Evolutionary conservation across 1,140 invertebrate species (phyloP), one percentile per base, ranked within the genome.

Genomic region (Reticulitermes speratus): DNA sequence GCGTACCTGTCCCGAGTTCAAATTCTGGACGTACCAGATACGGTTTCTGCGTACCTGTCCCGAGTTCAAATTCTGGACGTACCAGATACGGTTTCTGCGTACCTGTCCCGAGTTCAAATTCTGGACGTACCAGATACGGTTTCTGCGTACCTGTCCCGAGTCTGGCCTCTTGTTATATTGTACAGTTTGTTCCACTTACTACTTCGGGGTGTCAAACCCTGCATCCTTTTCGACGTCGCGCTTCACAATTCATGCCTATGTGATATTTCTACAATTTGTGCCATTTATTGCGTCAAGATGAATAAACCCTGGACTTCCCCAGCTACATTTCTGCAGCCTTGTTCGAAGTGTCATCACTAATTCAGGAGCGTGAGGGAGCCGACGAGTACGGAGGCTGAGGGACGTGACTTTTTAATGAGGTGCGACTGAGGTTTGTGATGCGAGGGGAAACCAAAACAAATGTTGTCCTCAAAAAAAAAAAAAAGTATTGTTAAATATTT

Each of bases 371-470:
- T 6, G 25, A 30, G 25, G 65, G 25, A 30, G 65, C 0, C 65
- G n/a, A n/a, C 65, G n/a, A 30, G n/a, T 9, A 75, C n/a, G 6
- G 65, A 75, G 65, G 65, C 25, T 11, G 65, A 21, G 65, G 65
- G 65, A 25, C 14, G 2, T 75, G 65, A 75, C 65, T 75, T 75
- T 75, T 75, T 75, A 75, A 75, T 75, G 65, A 75, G 65, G 25
- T 75, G 9, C n/a, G 65, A 25, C 65, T 75, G 65, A 75, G 65
- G 65, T 75, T 75, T 75, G 65, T 75, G 65, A 75, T n/a, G n/a
- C 65, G 65, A 75, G 65, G 65, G n/a, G n/a, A 75, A 75, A n/a
- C 25, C 25, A 75, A 75, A 75, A 75, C 65, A 75, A 75, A 75
- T 75, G 65, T 14, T 75, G 65, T 75, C 65, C 65, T 75, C 65